phyloP scores from a whole-genome alignment of 2,797 vertebrate genomes.

The Cirrhinus molitorella region DNA sequence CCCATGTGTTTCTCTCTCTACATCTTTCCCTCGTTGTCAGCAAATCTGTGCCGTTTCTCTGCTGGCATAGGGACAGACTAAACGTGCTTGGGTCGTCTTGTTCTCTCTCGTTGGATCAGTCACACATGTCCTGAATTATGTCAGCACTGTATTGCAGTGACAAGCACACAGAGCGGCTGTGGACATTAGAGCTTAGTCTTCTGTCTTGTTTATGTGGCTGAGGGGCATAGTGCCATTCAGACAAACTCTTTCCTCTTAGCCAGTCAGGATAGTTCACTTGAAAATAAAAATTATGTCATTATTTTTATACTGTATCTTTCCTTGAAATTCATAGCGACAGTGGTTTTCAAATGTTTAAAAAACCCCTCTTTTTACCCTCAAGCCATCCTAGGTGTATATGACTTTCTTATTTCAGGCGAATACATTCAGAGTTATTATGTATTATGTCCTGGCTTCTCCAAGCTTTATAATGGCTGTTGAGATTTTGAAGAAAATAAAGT shows the following conservation, averaged over 20 bases:
- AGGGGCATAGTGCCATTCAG: neutral
- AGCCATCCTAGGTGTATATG: no score
- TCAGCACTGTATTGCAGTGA: slow-evolving; percentile 38
- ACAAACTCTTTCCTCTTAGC: neutral
- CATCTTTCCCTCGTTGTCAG: slow-evolving; percentile 48
- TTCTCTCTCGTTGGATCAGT: slow-evolving; percentile 8
- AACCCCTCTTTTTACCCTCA: no score
- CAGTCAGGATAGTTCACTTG: neutral
- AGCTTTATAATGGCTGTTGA: no score
- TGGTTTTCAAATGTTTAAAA: neutral
- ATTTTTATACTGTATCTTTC: neutral
- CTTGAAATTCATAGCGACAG: neutral
- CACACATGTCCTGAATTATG: slow-evolving; percentile 20
- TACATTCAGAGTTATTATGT: no score
- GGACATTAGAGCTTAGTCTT: slow-evolving; percentile 5
- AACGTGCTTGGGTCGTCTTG: slow-evolving; percentile 21
- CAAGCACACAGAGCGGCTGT: slow-evolving; percentile 17
- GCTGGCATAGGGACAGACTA: slow-evolving; percentile 34
- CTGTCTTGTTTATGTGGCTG: slow-evolving; percentile 7
- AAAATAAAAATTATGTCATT: neutral
- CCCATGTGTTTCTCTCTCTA: slow-evolving; percentile 26
- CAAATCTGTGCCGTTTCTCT: slow-evolving; percentile 49
- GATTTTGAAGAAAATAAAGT: no score
- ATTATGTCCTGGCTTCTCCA: no score
- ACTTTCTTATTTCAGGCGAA: no score